A percentile compares a stretch with the other conserved stretches of the same genome.
Evolutionary conservation across 2,113 vertebrate genomes (phyloP).

Genomic region (Ornithorhynchus anatinus): DNA sequence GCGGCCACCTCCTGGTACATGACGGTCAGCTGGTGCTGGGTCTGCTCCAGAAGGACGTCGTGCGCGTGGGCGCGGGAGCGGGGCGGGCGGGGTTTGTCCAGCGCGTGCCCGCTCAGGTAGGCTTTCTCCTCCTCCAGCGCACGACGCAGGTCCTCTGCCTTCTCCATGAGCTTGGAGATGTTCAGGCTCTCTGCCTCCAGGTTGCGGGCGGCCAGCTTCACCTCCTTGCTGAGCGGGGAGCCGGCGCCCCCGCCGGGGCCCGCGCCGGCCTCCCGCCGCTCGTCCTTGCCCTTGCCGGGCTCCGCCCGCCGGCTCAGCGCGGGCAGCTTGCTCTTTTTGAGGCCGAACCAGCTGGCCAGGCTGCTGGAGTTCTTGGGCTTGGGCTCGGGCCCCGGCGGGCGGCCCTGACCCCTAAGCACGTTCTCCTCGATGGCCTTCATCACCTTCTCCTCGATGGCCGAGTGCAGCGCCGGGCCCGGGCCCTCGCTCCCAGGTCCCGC

Average conservation of each 20-base stretch:
- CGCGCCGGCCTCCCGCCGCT: slow-evolving; percentile 44
- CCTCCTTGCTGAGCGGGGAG: slow-evolving; percentile 75
- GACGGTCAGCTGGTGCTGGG: slow-evolving; percentile 81
- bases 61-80: slow-evolving; percentile 69
- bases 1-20: slow-evolving; percentile 88
- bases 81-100: slow-evolving; percentile 70
- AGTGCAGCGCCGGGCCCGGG: slow-evolving; percentile 62
- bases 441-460: slow-evolving; percentile 95
- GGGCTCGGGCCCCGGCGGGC: slow-evolving; percentile 70
- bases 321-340: slow-evolving; percentile 91
- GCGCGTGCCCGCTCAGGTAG: slow-evolving; percentile 81
- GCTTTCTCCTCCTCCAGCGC: slow-evolving; percentile 92
- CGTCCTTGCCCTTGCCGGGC: slow-evolving; percentile 71
- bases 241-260: too few species aligned
- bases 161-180: slow-evolving; percentile 96
- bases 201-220: slow-evolving; percentile 72
- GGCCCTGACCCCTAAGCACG: slow-evolving; percentile 86
- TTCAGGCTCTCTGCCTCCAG: slow-evolving; percentile 88
- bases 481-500: background rate
- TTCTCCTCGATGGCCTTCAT: slow-evolving; percentile 98
- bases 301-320: slow-evolving; percentile 87
- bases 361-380: slow-evolving; percentile 90
- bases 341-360: slow-evolving; percentile 93
- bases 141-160: slow-evolving; percentile 89
- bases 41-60: slow-evolving; percentile 78